Base-by-base conservation (phyloP, 37 sponge, comb jelly and placozoan species). In the Cliona cf. orientalis region DNA sequence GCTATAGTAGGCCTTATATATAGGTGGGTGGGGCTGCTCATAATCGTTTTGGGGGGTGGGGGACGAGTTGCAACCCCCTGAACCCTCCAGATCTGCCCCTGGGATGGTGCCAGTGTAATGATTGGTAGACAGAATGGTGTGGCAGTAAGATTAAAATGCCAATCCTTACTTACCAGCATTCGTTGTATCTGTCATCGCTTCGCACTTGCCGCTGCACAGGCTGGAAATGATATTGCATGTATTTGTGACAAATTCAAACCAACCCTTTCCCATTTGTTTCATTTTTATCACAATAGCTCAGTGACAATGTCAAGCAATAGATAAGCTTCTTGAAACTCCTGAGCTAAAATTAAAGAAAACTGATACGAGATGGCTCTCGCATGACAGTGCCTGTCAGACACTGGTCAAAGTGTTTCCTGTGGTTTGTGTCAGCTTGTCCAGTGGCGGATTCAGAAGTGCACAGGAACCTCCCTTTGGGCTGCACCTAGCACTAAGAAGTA, bases 51-150 rank as follows among this genome's bases (percentile, higher is more conserved):
- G n/a, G n/a, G n/a, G n/a, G n/a, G n/a, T n/a, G n/a, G n/a, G n/a
- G n/a, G n/a, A n/a, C n/a, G n/a, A n/a, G n/a, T n/a, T n/a, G n/a
- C n/a, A n/a, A n/a, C n/a, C n/a, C n/a, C n/a, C n/a, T n/a, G n/a
- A n/a, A n/a, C n/a, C n/a, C n/a, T n/a, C n/a, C n/a, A n/a, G n/a
- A n/a, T n/a, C n/a, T n/a, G n/a, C n/a, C n/a, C n/a, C n/a, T n/a
- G n/a, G n/a, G 84, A 83, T 74, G 84, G 75, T 22, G 84, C 84
- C 21, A 23, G 58, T 40, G 84, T 74, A 5, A 74, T 83, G 64
- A 74, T 59, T 5, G 68, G 84, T 28, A 37, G 46, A 28, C 55
- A 64, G 33, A 61, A 21, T 31, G 75, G 82, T 29, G 82, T 81
- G 38, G 72, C 71, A 37, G 43, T 61, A 25, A 7, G 82, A 3